Evolutionary conservation across 2,888 invertebrate species (phyloP), one percentile per base, ranked within the genome.

Genomic region (Myathropa florea): DNA sequence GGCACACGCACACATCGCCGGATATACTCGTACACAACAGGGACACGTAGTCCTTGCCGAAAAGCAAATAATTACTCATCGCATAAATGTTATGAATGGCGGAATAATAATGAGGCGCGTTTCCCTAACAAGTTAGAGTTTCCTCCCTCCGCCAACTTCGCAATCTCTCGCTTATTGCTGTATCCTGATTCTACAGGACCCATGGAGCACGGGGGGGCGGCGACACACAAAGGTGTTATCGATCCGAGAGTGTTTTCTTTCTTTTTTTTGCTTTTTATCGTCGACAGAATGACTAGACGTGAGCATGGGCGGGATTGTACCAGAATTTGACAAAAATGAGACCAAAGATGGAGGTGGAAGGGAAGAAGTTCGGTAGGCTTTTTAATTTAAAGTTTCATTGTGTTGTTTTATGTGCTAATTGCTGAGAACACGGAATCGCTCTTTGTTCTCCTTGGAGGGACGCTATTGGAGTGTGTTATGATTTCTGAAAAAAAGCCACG

Each of bases 1-100:
- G 12, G 21, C 53, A 46, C 18, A 71, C 65, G 21, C 64, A 67
- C 12, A 23, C 55, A 21, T 26, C 24, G 33, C 9, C 57, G 10
- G 10, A 3, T 23, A 39, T 21, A n/a, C n/a, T n/a, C n/a, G n/a
- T n/a, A 59, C 65, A 76, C 63, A 72, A 76, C 77, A 85, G 77
- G 39, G 77, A 60, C 77, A 82, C 55, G 77, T 72, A 75, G 85
- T 85, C 82, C 72, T 83, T 70, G 71, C 78, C 78, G 61, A 59
- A 78, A 76, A 75, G 83, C 83, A 86, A 86, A 86, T 86, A 86
- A 86, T 86, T 86, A 70, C 71, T 83, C 68, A 78, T 78, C 70
- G 79, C 86, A 83, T 86, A 86, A 82, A 78, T 83, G 68, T 71
- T 70, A 86, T 79, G 83, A 83, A 78, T 78, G 75, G 75, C 21